These are phyloP conservation scores for Coelopa frigida DNA, from an alignment of 1,140 invertebrate genomes.

Conservation along the genomic window DNA sequence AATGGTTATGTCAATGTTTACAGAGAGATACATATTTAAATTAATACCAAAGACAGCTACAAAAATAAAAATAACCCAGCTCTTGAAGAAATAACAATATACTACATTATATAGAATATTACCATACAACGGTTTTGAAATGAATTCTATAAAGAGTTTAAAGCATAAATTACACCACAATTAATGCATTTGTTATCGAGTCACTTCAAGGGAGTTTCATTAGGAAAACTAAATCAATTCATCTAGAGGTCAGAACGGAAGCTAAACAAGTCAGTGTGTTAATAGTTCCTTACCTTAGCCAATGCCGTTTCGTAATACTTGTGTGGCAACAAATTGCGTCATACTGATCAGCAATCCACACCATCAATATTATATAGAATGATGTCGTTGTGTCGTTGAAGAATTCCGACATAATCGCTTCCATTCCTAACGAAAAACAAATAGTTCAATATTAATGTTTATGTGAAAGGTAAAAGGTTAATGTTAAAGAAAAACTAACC, in stretches of 20 bases:
- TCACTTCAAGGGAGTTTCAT: background rate
- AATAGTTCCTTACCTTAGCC: constrained; percentile 74
- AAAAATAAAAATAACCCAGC: no score
- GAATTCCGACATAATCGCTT: constrained; percentile 99
- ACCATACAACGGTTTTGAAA: no score
- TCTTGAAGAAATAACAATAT: no score
- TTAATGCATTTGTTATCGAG: no score
- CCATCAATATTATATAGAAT: constrained; percentile 97
- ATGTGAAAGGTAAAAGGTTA: background rate
- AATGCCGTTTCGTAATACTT: constrained; percentile 88
- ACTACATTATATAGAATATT: no score
- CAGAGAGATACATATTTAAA: no score
- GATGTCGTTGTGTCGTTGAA: constrained; percentile 98
- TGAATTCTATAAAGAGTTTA: no score
- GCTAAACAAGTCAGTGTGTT: background rate
- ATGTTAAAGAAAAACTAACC: constrained; percentile 63
- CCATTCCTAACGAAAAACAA: constrained; percentile 74
- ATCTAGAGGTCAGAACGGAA: background rate
- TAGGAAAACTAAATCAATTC: background rate
- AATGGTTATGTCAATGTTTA: no score
- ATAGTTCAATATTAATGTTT: background rate
- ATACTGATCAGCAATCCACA: constrained; percentile 99
- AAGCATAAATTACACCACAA: no score
- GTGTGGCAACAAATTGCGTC: constrained; percentile 98
- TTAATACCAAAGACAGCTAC: no score